Evolutionary conservation across 2,888 invertebrate genomes (phyloP).

Genomic region (Hedychridium roseum): DNA sequence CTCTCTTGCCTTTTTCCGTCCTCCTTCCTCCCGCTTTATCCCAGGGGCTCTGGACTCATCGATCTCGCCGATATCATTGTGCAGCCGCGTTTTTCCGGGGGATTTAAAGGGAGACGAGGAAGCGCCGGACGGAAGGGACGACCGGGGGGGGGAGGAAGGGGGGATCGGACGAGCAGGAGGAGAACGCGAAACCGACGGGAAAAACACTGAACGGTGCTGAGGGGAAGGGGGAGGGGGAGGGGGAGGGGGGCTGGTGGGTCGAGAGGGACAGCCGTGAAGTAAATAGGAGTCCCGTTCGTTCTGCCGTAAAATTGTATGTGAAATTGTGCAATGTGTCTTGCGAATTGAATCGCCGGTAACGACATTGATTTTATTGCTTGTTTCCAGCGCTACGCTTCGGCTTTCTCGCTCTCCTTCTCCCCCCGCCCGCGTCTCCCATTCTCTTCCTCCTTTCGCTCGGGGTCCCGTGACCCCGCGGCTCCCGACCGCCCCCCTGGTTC

Average conservation of each 20-base stretch:
- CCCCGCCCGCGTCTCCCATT: neutral
- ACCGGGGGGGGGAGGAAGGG: slow-evolving; percentile 10
- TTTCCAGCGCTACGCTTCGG: slow-evolving; percentile 44
- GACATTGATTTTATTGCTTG: slow-evolving; percentile 65
- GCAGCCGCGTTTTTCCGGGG: slow-evolving; percentile 21
- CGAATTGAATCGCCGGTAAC: slow-evolving; percentile 64
- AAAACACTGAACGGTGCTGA: too few species aligned
- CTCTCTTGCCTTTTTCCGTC: neutral
- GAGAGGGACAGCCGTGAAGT: slow-evolving; percentile 57
- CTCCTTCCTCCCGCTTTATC: slow-evolving; percentile 13
- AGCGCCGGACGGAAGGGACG: slow-evolving; percentile 4
- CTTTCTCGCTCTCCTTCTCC: slow-evolving; percentile 9
- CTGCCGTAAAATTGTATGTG: slow-evolving; percentile 65
- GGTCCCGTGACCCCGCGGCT: neutral
- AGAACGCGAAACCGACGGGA: too few species aligned
- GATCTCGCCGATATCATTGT: slow-evolving; percentile 19
- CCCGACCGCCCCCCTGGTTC: too few species aligned
- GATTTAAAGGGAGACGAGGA: slow-evolving; percentile 25
- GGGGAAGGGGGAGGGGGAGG: too few species aligned
- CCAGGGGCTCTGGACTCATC: slow-evolving; percentile 12
- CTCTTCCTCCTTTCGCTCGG: slow-evolving; percentile 7
- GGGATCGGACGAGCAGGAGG: slow-evolving; percentile 27
- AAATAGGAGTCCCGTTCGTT: slow-evolving; percentile 62
- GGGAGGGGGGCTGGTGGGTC: too few species aligned
- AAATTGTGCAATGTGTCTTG: slow-evolving; percentile 64